Percentiles rank a stretch among this genome's conserved stretches.
These are phyloP conservation scores for Cerastis rubricosa DNA, from an alignment of 2,888 invertebrate genomes.

Conservation along the genomic window DNA sequence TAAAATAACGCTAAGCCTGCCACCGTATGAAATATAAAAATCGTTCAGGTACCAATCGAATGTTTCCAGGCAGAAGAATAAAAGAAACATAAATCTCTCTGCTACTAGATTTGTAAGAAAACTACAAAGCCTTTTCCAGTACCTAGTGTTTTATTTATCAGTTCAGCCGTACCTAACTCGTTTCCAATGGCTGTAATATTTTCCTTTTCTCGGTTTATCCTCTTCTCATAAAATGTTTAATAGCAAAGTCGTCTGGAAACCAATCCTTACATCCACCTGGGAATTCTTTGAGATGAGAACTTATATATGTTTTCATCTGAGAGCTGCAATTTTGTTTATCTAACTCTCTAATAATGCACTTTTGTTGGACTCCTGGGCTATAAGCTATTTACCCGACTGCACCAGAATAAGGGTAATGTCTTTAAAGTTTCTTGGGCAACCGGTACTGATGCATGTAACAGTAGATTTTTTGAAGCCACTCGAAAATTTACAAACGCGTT, in stretches of 20 bases:
- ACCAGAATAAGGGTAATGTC: background rate
- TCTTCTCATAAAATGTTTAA: conserved; percentile 30
- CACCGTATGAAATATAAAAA: background rate
- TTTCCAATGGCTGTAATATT: conserved; percentile 8
- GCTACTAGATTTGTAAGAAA: background rate
- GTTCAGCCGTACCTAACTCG: background rate
- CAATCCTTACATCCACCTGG: background rate
- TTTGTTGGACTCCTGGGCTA: background rate
- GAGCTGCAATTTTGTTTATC: conserved; percentile 20
- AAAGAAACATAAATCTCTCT: background rate
- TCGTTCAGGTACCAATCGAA: background rate
- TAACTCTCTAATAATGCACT: background rate
- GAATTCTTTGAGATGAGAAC: conserved; percentile 10
- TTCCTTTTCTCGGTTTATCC: background rate
- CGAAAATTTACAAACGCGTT: conserved; percentile 49
- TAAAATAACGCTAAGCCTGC: background rate
- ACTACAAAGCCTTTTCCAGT: background rate
- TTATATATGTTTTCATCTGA: background rate
- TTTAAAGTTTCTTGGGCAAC: background rate
- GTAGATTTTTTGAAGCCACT: background rate
- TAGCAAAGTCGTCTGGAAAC: conserved; percentile 19
- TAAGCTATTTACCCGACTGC: background rate
- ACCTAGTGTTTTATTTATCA: conserved; percentile 5
- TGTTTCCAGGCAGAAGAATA: background rate
- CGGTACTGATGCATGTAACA: background rate